These are phyloP conservation scores for Ceraclea dissimilis DNA, from an alignment of 2,888 invertebrate genomes.

Conservation along the genomic window DNA sequence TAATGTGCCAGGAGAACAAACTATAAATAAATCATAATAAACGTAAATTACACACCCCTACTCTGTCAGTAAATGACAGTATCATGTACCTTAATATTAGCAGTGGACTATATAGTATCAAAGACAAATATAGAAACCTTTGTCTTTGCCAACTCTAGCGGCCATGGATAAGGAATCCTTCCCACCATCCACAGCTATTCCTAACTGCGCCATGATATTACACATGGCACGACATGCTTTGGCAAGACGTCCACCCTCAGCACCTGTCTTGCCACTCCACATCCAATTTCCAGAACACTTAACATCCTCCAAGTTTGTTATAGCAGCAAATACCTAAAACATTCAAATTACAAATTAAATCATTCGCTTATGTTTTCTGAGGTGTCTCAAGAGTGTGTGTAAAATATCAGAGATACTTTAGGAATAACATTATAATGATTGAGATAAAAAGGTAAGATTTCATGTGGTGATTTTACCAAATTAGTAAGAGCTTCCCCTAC, in stretches of 20 bases:
- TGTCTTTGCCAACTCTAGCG: conserved; percentile 65
- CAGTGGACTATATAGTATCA: no score
- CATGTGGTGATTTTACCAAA: conserved; percentile 72
- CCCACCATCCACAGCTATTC: conserved; percentile 89
- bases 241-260: conserved; percentile 83
- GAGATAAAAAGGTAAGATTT: no score
- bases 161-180: conserved; percentile 98
- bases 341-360: background rate
- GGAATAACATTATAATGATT: no score
- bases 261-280: conserved; percentile 96
- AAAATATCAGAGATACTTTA: no score
- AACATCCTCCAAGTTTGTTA: conserved; percentile 68
- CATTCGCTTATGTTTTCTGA: background rate
- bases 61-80: background rate
- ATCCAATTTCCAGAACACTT: conserved; percentile 99
- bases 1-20: conserved; percentile 79
- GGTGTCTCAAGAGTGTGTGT: no score
- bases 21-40: no score
- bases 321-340: conserved; percentile 54
- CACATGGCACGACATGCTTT: conserved; percentile 88
- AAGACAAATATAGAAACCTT: conserved; percentile 34
- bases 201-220: conserved; percentile 69
- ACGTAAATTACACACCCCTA: background rate
- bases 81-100: no score
- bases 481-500: conserved; percentile 93